These are phyloP conservation scores for Cephus spinipes DNA, from an alignment of 2,888 invertebrate species.

Conservation along the genomic window DNA sequence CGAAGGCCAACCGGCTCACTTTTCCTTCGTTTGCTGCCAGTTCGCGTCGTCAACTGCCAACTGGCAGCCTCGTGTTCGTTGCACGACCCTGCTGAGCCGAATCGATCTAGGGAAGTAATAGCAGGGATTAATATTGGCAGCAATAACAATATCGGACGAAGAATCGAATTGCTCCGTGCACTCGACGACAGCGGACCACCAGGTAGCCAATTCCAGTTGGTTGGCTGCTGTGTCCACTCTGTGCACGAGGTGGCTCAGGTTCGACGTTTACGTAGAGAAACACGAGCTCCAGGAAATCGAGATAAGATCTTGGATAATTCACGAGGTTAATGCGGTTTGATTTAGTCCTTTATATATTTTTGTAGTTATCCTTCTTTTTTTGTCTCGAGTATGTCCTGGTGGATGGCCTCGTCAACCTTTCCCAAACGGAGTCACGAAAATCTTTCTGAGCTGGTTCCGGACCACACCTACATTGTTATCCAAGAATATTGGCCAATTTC, in stretches of 20 bases:
- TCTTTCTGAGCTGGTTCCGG: neutral
- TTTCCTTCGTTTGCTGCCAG: slow-evolving; percentile 50
- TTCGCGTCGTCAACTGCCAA: slow-evolving; percentile 21
- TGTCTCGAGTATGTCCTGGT: neutral
- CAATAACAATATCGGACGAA: neutral
- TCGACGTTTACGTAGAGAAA: neutral
- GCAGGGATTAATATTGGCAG: neutral
- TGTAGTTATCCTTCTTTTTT: neutral
- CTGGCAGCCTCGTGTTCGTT: neutral
- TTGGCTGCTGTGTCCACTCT: neutral
- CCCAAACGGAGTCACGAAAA: neutral
- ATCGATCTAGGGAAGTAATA: neutral
- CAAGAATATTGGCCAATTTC: neutral
- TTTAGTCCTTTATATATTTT: neutral
- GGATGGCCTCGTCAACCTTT: neutral
- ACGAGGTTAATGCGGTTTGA: neutral
- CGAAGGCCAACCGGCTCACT: slow-evolving; percentile 58
- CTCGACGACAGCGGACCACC: neutral
- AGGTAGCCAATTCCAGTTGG: neutral
- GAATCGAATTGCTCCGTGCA: neutral
- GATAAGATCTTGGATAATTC: neutral
- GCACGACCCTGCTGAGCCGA: neutral
- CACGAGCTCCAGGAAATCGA: neutral
- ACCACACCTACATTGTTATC: neutral
- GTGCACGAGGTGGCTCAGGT: neutral